These are phyloP conservation scores for Helicoverpa armigera DNA, from an alignment of 1,140 invertebrate species.

Conservation along the genomic window DNA sequence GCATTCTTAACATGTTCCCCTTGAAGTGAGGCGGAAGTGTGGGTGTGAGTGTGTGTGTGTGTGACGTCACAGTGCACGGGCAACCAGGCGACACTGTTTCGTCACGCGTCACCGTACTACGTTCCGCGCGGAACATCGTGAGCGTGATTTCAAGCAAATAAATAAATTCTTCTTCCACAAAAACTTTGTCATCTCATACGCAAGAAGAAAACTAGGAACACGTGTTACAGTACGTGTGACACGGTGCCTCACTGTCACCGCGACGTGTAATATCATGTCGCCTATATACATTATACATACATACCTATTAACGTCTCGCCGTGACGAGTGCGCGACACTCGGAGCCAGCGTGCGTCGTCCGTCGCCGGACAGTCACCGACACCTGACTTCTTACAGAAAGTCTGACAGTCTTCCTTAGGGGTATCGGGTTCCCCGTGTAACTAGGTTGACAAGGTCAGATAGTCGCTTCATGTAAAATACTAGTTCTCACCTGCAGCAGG, in stretches of 20 bases:
- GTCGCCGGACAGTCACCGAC: no score
- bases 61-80: slow-evolving; percentile 15
- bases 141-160: background rate
- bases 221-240: slow-evolving; percentile 1
- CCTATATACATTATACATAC: no score
- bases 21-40: background rate
- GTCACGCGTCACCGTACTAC: slow-evolving; percentile 18
- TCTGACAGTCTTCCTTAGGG: no score
- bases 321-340: no score
- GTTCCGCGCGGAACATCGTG: slow-evolving; percentile 18
- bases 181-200: slow-evolving; percentile 21
- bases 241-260: background rate
- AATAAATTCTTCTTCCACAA: background rate
- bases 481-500: no score
- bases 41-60: slow-evolving; percentile 3
- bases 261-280: no score
- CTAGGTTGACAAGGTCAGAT: no score
- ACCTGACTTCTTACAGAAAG: no score
- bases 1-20: slow-evolving; percentile 18
- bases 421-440: no score
- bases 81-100: slow-evolving; percentile 2
- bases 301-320: no score
- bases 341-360: no score
- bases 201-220: background rate
- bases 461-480: no score